Evolutionary conservation across 2,797 vertebrate species (phyloP).

Genomic region (Eutrigla gurnardus): DNA sequence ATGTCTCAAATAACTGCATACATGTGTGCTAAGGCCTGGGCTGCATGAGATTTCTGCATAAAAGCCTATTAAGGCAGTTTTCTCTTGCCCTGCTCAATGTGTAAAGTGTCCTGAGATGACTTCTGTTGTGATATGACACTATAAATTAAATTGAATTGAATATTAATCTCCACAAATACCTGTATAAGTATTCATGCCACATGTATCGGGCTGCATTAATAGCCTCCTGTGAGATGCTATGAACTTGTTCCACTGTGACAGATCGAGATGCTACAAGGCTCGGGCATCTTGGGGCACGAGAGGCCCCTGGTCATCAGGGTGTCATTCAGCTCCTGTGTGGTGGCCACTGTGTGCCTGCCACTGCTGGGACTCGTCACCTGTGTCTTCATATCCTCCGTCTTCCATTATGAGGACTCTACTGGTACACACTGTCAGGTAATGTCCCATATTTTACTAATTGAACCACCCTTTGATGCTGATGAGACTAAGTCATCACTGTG

Average conservation of each 20-base stretch:
- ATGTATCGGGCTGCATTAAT: neutral
- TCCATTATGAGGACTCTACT: slow-evolving; percentile 91
- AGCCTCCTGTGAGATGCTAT: neutral
- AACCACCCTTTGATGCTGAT: neutral
- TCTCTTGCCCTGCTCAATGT: no score
- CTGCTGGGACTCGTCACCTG: slow-evolving; percentile 90
- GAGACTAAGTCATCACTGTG: neutral
- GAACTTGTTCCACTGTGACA: slow-evolving; percentile 29
- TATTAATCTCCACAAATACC: neutral
- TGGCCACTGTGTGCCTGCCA: slow-evolving; percentile 87
- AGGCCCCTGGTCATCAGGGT: slow-evolving; percentile 87
- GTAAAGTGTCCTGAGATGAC: no score
- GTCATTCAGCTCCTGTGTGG: slow-evolving; percentile 85
- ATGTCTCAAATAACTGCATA: neutral
- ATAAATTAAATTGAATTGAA: no score
- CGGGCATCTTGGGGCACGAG: slow-evolving; percentile 84
- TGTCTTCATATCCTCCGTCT: slow-evolving; percentile 89
- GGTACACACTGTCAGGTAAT: slow-evolving; percentile 91
- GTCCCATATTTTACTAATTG: neutral
- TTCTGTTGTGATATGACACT: no score
- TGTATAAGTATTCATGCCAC: neutral
- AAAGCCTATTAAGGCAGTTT: no score
- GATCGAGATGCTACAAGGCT: slow-evolving; percentile 85
- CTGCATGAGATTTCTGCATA: no score
- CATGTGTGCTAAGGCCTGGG: no score